Evolutionary conservation across 2,113 vertebrate species (phyloP), one percentile per base, ranked within the genome.

Genomic region (Lycaon pictus): DNA sequence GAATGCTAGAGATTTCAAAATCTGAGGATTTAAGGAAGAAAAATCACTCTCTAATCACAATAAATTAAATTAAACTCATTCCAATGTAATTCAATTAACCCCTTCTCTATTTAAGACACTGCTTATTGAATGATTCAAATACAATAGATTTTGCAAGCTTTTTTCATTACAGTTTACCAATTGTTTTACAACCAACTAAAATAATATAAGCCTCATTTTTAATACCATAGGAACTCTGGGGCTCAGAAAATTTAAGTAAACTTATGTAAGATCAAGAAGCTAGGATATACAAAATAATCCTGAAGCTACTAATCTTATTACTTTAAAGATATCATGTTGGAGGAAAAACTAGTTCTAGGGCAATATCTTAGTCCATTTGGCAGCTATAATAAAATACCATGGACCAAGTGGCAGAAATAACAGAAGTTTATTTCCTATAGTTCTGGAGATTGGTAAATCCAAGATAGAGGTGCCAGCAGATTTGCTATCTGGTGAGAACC

Each of bases 41-140:
- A 80, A 80, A 37, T 62, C 9, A 92, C 43, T 22, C 3, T 94
- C 58, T 23, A 67, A 72, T 88, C 62, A 62, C 35, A 35, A 11
- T 63, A 77, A 96, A 77, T 81, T 95, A 87, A 74, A 89, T 86
- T 96, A 88, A 88, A 88, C n/a, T 93, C 48, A 62, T 86, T 58
- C 16, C 48, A 51, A 3, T 32, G 10, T 16, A 60, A 94, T 65
- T 95, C 53, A 72, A 7, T 65, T 91, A 85, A 95, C 19, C 2
- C 80, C 35, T 89, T 85, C 90, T 93, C 56, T 76, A 23, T 91
- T 83, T 60, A 79, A 96, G 53, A 74, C 37, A 43, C 20, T 62
- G 25, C 51, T 88, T 77, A 11, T 82, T 74, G 62, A 90, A 93
- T 67, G 69, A 87, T 71, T 90, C 83, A 65, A 37, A 93, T 35